Base-by-base conservation (phyloP, 2,113 vertebrate genomes). In the Hipposideros armiger region DNA sequence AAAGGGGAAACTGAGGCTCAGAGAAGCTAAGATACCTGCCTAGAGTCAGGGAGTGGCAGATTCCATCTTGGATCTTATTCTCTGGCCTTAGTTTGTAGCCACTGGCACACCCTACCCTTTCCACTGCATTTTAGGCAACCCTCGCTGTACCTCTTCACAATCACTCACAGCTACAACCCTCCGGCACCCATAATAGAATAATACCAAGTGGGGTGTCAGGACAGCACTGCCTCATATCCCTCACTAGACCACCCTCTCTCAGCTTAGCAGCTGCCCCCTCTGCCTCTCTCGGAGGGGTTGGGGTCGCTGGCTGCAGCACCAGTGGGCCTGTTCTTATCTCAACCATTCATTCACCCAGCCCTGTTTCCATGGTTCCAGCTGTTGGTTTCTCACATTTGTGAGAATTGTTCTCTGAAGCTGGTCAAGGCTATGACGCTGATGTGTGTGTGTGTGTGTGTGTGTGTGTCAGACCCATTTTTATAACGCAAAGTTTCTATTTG, bases 401-500 rank as follows among this genome's bases (percentile, higher is more conserved):
- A 86, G 32, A 58, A 52, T 45, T 84, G 70, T 90, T 84, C 82
- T 85, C 24, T 19, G 62, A 47, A 83, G 52, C 77, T 30, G 11
- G 36, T 94, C 83, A 66, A 83, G 70, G 67, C 81, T 76, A 19
- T 28, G 24, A 80, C 2, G 2, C 26, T 22, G 10, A 42, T 56
- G 20, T 40, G 26, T 88, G 16, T 76, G 14, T 42, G 9, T 32
- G 87, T 36, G 52, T 45, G 52, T 14, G 52, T 16, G 11, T 16
- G 9, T 24, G 78, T 36, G 52, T 45, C 11, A 30, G 78, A 69
- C 24, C 30, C 8, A 0, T 66, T 92, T 93, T 87, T 66, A 74
- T 26, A 87, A 92, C 15, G 70, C 20, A 28, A 11, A 72, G 22
- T 92, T 96, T 91, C 81, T 84, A 3, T 84, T 82, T 87, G 72